A percentile compares a stretch with the other conserved stretches of the same genome.
Evolutionary conservation across 1,140 invertebrate species (phyloP).

Genomic region (Lysiphlebus fabarum): DNA sequence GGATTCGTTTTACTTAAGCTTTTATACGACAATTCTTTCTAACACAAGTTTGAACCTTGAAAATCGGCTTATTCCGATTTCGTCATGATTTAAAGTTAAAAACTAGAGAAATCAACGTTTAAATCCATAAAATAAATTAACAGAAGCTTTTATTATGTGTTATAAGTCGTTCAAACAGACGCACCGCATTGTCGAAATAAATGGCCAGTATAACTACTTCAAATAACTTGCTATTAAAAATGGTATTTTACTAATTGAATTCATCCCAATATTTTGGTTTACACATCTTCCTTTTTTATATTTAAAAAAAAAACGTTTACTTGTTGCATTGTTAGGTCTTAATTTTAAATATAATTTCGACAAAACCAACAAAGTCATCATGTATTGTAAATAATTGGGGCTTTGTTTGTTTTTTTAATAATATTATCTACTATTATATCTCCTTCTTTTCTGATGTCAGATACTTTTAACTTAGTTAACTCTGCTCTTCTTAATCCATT

Average conservation of each 20-base stretch:
- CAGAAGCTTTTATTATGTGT: too few species aligned
- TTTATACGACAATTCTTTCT: too few species aligned
- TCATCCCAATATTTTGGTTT: slow-evolving; percentile 12
- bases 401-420: background rate
- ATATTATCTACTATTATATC: background rate
- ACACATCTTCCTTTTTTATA: slow-evolving; percentile 10
- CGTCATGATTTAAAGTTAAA: too few species aligned
- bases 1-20: too few species aligned
- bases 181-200: slow-evolving; percentile 9
- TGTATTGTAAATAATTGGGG: background rate
- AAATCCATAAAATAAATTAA: too few species aligned
- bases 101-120: too few species aligned
- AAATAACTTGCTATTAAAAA: background rate
- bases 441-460: background rate
- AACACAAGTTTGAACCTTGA: too few species aligned
- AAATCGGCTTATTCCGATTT: too few species aligned
- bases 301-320: slow-evolving; percentile 4
- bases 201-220: slow-evolving; percentile 8
- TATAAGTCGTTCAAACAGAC: too few species aligned
- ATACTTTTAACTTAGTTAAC: too few species aligned
- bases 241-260: slow-evolving; percentile 8
- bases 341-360: background rate
- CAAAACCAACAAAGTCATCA: background rate
- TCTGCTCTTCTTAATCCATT: too few species aligned
- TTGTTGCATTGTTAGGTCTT: background rate